Base-by-base conservation (phyloP, 2,888 invertebrate genomes). In the Cantharis rufa region DNA sequence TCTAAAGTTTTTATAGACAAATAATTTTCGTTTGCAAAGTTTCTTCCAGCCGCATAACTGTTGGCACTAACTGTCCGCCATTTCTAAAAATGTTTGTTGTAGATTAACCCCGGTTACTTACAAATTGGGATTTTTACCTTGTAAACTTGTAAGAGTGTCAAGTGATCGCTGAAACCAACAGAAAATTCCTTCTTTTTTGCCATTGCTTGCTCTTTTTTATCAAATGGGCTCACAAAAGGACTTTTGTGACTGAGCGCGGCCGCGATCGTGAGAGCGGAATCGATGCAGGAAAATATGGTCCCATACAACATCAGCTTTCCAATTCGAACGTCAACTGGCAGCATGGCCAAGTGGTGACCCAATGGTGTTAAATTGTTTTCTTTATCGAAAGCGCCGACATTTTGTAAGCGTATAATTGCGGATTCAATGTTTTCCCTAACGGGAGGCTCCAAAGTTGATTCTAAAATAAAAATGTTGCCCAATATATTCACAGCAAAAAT, bases 301-400 rank as follows among this genome's bases (percentile, higher is more conserved):
- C 98, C 96, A 83, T 95, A 96, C 9, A 98, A 87, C 90, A 98
- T 94, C 80, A 98, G 90, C 85, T 98, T 97, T n/a, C 97, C 97
- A 82, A 97, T 94, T 82, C 96, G 91, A 3, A 95, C 95, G 85
- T 98, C 98, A 0, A 98, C 95, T 0, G 98, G 98, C 75, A 98
- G 87, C 0, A 95, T 93, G 0, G 97, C 94, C 71, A 98, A 89
- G 87, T 98, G 96, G 80, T 94, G 93, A 0, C 98, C 98, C 7
- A 98, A 88, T 0, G 97, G 93, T 0, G 97, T 98, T 73, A 98
- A 89, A 78, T 92, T 91, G 81, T 92, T 92, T 0, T 90, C 89
- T 72, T 91, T 90, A 89, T 97, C 96, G 72, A 98, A 87, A 0
- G 97, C 97, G 5, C 95, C 95, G 0, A 95, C 92, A 85, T 94